Evolutionary conservation across 2,113 vertebrate genomes (phyloP).

Genomic region (rabbit (Oryctolagus cuniculus)): mOryCun1.1 NC_091444.1:61652001-61652500

Average conservation of each 20-base stretch:
- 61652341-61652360: background rate
- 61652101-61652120: background rate
- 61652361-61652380: background rate
- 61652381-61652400: no score
- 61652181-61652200: background rate
- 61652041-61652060: no score
- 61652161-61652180: background rate
- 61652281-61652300: background rate
- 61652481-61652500: no score
- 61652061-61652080: background rate
- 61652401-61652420: no score
- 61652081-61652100: background rate
- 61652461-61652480: no score
- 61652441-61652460: no score
- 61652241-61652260: background rate
- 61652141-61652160: background rate
- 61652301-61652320: background rate
- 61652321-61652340: background rate
- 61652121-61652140: background rate
- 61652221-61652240: background rate
- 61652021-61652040: background rate
- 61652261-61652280: background rate
- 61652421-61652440: no score
- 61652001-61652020: background rate
- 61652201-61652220: background rate